Evolutionary conservation across 2,888 invertebrate genomes (phyloP).

Genomic region (Meta bourneti): DNA sequence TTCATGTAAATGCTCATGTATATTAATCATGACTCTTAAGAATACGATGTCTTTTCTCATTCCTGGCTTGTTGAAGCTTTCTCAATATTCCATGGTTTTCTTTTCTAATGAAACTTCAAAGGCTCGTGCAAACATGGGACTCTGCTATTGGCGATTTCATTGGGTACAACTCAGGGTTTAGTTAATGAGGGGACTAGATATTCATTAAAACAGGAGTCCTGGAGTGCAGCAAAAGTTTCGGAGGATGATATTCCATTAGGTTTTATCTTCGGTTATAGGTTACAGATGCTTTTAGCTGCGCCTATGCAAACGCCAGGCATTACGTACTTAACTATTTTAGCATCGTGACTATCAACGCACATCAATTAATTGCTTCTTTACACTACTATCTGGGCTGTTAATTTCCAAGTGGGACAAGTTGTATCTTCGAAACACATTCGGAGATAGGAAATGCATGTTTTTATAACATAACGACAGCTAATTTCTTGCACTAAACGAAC

Average conservation of each 20-base stretch:
- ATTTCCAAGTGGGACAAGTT: too few relatives aligned
- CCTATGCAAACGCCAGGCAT: background rate
- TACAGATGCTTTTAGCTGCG: background rate
- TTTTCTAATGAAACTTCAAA: conserved; percentile 73
- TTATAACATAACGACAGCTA: too few relatives aligned
- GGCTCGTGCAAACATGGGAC: conserved; percentile 58
- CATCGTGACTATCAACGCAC: background rate
- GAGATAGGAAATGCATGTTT: too few relatives aligned
- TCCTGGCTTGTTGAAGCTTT: conserved; percentile 46
- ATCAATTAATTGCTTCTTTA: background rate
- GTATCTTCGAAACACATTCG: too few relatives aligned
- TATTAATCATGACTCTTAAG: conserved; percentile 74
- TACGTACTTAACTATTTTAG: background rate
- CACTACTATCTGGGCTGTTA: too few relatives aligned
- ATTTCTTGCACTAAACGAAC: too few relatives aligned
- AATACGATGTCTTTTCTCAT: conserved; percentile 68
- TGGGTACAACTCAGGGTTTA: conserved; percentile 22
- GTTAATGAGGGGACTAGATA: conserved; percentile 58
- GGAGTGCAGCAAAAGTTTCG: background rate
- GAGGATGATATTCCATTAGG: background rate
- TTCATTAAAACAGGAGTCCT: conserved; percentile 58
- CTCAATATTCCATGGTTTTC: conserved; percentile 69
- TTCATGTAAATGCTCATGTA: conserved; percentile 76
- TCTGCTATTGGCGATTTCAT: conserved; percentile 59
- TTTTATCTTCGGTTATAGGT: background rate